phyloP scores from a whole-genome alignment of 2,888 invertebrate species.

The Andrena minutula region DNA sequence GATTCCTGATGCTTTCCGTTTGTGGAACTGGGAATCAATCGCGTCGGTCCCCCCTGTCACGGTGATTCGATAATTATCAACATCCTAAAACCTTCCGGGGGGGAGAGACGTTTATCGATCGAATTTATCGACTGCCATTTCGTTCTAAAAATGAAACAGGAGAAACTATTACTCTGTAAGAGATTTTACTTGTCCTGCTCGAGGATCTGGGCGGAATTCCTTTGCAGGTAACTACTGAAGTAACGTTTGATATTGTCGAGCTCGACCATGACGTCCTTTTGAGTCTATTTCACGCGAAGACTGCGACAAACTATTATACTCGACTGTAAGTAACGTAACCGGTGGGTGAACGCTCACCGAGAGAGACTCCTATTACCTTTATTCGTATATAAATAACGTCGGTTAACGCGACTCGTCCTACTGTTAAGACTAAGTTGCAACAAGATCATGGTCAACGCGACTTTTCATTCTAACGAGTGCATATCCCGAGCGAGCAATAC shows the following conservation, averaged over 20 bases:
- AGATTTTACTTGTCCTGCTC: conserved; percentile 4
- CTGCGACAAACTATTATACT: conserved; percentile 31
- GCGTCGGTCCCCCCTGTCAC: neutral
- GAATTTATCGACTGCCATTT: conserved; percentile 40
- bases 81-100: conserved; percentile 1
- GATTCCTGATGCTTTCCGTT: conserved; percentile 5
- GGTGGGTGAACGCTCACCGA: neutral
- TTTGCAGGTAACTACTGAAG: conserved; percentile 8
- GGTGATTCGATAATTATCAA: neutral
- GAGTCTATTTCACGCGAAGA: conserved; percentile 27
- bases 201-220: neutral
- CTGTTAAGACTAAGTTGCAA: conserved; percentile 45
- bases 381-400: conserved; percentile 29
- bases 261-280: conserved; percentile 35
- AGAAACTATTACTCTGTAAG: conserved; percentile 9
- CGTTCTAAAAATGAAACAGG: conserved; percentile 18
- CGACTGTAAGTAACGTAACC: conserved; percentile 9
- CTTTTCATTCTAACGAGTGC: conserved; percentile 44
- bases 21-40: conserved; percentile 2
- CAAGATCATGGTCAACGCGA: conserved; percentile 10
- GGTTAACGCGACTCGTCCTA: conserved; percentile 44
- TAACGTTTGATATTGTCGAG: conserved; percentile 6
- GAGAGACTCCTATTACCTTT: conserved; percentile 37
- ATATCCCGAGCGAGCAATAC: conserved; percentile 68
- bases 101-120: neutral